Conservation (phyloP, 1,140 invertebrate genomes). For the Pseudoatta argentina region DNA sequence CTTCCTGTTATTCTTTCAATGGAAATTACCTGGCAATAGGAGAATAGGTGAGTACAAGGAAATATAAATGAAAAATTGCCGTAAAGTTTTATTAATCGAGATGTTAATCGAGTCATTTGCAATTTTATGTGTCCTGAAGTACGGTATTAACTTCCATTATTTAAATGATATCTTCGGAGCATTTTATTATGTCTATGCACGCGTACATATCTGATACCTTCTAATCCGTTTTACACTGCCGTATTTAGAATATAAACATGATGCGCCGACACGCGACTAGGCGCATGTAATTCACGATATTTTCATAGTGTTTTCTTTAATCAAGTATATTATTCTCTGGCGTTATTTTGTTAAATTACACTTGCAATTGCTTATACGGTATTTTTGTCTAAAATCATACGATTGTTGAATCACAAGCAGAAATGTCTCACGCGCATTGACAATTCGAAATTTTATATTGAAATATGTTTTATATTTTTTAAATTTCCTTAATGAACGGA, state of each 20-base stretch:
- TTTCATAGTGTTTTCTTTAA: not conserved
- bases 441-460: not conserved
- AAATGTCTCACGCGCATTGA: not conserved
- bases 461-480: not conserved
- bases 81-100: constrained; percentile 4
- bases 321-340: not conserved
- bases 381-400: not conserved
- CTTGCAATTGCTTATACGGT: constrained; percentile 18
- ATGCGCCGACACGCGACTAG: constrained; percentile 9
- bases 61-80: not conserved
- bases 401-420: not conserved
- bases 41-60: not conserved
- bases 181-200: not conserved
- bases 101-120: not conserved
- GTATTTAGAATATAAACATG: constrained; percentile 15
- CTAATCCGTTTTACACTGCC: not conserved
- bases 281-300: constrained; percentile 25
- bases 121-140: not conserved
- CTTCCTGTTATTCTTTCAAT: not conserved
- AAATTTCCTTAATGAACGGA: not conserved
- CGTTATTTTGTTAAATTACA: not conserved
- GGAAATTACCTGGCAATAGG: not conserved
- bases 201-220: not conserved
- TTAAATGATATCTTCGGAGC: not conserved
- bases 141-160: not conserved